Conservation (phyloP, 2,797 vertebrate species). For the Pangasius macronema region DNA sequence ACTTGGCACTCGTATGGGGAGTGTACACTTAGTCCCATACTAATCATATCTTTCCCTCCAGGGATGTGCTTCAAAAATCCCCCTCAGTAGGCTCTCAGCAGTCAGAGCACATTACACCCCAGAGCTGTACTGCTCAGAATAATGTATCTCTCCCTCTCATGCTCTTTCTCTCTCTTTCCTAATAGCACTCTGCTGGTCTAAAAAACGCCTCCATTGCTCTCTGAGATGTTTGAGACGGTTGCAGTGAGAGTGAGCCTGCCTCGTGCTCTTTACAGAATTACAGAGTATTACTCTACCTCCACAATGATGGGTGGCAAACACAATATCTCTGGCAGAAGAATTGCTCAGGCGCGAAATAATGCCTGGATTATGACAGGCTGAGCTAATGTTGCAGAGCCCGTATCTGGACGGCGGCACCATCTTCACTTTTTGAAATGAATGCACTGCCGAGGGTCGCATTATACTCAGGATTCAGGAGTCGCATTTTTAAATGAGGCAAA, state of each 20-base stretch:
- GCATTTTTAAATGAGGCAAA: conserved; percentile 26
- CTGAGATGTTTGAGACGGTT: conserved; percentile 33
- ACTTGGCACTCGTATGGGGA: conserved; percentile 28
- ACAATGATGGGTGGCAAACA: conserved; percentile 44
- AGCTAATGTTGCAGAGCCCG: conserved; percentile 44
- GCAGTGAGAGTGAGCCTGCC: conserved; percentile 11
- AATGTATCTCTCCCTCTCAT: conserved; percentile 42
- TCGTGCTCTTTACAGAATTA: conserved; percentile 34
- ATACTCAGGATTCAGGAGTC: conserved; percentile 26
- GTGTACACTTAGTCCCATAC: conserved; percentile 46
- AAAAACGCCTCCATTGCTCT: conserved; percentile 35
- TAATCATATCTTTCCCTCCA: conserved; percentile 57
- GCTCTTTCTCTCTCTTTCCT: conserved; percentile 17
- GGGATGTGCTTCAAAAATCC: conserved; percentile 54
- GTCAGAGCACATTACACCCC: conserved; percentile 51
- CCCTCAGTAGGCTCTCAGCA: conserved; percentile 53
- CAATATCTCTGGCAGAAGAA: conserved; percentile 35
- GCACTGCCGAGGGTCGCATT: background rate
- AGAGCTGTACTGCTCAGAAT: conserved; percentile 49
- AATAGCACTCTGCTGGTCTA: conserved; percentile 25
- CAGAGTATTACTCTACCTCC: conserved; percentile 30
- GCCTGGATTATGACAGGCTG: conserved; percentile 43
- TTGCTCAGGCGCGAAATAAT: conserved; percentile 30
- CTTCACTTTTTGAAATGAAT: conserved; percentile 24
- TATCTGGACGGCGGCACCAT: conserved; percentile 13